These are phyloP conservation scores for Cotesia glomerata DNA, from an alignment of 1,140 invertebrate genomes.

Conservation along the genomic window DNA sequence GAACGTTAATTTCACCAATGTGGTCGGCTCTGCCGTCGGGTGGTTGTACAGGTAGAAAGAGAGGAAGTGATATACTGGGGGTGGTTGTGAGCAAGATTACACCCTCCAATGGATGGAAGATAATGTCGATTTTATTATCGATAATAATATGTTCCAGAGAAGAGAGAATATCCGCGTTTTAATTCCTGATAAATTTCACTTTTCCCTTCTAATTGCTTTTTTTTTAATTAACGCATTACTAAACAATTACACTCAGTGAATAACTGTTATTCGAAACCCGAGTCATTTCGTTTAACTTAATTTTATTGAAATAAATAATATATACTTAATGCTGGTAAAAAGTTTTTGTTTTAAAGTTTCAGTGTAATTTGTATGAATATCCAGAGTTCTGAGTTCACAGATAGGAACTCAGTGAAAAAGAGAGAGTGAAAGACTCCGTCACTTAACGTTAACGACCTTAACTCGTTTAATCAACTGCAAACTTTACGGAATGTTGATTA, in stretches of 20 bases:
- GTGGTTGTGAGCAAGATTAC: neutral
- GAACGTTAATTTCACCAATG: constrained; percentile 23
- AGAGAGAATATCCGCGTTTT: too few relatives aligned
- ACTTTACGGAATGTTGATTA: constrained; percentile 44
- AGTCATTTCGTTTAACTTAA: too few relatives aligned
- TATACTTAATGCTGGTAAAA: too few relatives aligned
- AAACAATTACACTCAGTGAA: too few relatives aligned
- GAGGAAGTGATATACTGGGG: neutral
- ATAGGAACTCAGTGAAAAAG: neutral
- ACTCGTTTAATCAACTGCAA: constrained; percentile 47
- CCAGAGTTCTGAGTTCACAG: neutral
- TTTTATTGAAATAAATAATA: too few relatives aligned
- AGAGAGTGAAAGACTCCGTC: neutral
- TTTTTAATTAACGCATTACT: too few relatives aligned
- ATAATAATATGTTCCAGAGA: too few relatives aligned
- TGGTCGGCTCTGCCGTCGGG: neutral
- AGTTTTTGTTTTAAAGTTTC: neutral
- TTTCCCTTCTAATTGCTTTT: too few relatives aligned
- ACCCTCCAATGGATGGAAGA: neutral
- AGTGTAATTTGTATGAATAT: constrained; percentile 12
- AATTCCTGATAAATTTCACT: too few relatives aligned
- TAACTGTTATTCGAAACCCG: too few relatives aligned
- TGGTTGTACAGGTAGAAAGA: neutral
- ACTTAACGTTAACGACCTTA: constrained; percentile 34
- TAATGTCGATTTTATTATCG: too few relatives aligned